phyloP scores from a whole-genome alignment of 2,113 vertebrate species.

The Colistium nudipinnis region DNA sequence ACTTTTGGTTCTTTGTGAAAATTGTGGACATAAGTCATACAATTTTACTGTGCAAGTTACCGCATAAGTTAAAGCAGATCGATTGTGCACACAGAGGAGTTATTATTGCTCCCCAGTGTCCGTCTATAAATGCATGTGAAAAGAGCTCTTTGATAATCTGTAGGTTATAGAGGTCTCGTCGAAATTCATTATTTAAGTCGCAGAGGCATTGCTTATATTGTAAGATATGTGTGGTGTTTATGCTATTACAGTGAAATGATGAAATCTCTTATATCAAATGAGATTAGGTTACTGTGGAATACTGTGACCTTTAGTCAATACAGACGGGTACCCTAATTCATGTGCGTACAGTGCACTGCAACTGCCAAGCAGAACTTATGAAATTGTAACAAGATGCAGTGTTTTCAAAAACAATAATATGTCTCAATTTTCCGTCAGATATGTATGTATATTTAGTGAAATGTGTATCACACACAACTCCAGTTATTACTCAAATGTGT shows the following conservation, averaged over 20 bases:
- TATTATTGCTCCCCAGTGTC: conserved; percentile 8
- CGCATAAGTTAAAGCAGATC: conserved; percentile 21
- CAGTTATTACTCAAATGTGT: conserved; percentile 19
- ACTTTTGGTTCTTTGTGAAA: conserved; percentile 37
- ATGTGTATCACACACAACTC: conserved; percentile 17
- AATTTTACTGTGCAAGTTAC: conserved; percentile 6
- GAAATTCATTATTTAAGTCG: conserved; percentile 13
- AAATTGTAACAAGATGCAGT: conserved; percentile 9
- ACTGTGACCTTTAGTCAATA: background rate
- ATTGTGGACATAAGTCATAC: conserved; percentile 21
- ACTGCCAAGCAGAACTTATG: conserved; percentile 5
- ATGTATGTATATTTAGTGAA: conserved; percentile 2
- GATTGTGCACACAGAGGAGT: conserved; percentile 18
- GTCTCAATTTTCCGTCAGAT: conserved; percentile 18
- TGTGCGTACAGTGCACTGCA: conserved; percentile 1
- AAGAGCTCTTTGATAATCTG: conserved; percentile 19
- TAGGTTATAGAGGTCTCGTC: conserved; percentile 16
- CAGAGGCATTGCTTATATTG: conserved; percentile 29
- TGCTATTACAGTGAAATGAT: conserved; percentile 23
- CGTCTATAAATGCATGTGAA: conserved; percentile 39
- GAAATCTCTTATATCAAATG: conserved; percentile 9
- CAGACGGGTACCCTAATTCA: conserved; percentile 2
- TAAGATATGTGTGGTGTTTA: conserved; percentile 33
- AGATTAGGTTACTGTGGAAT: conserved; percentile 16
- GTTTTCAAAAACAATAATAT: conserved; percentile 33